A percentile compares a stretch with the other conserved stretches of the same genome.
Evolutionary conservation across 2,113 vertebrate species (phyloP).

Genomic region (Naja naja): DNA sequence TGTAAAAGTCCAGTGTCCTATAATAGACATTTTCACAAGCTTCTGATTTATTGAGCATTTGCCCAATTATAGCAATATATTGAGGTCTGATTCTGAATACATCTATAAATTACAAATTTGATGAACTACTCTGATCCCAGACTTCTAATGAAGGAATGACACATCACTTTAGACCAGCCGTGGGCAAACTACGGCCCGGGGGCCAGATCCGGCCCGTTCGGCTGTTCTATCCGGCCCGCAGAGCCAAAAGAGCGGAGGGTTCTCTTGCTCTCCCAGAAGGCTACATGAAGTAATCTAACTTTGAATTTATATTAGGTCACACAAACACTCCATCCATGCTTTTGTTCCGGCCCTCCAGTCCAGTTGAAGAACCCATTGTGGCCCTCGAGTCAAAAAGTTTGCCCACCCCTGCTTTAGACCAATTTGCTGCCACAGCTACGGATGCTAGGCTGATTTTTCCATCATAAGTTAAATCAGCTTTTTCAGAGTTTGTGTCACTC

Average conservation of each 20-base stretch:
- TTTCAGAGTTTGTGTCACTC: not conserved
- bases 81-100: not conserved
- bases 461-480: not conserved
- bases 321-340: no score
- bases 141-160: not conserved
- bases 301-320: no score
- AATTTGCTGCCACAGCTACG: accelerated
- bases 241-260: no score
- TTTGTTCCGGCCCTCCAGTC: no score
- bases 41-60: not conserved
- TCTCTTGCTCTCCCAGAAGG: no score
- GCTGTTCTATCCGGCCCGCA: no score
- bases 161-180: not conserved
- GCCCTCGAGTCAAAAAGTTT: no score
- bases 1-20: not conserved
- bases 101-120: not conserved
- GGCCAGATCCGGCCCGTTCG: no score
- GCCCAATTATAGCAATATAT: not conserved
- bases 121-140: not conserved
- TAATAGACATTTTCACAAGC: not conserved
- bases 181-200: no score
- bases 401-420: no score
- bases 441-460: accelerated
- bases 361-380: no score
- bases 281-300: no score